Conservation (phyloP, 2,797 vertebrate genomes). For the Lagocephalus sceleratus region DNA sequence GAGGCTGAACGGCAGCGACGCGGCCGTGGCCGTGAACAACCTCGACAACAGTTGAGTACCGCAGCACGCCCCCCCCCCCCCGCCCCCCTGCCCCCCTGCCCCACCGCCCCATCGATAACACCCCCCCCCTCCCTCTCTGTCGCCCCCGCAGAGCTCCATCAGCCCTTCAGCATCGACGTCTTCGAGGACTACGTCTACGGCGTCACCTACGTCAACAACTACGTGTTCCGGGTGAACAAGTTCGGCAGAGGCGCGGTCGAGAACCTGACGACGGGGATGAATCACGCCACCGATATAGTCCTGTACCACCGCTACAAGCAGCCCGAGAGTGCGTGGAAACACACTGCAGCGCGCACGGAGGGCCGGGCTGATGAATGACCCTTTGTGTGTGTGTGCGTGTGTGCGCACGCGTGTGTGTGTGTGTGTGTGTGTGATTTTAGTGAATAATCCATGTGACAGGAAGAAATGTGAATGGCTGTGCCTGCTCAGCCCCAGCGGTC, state of each 20-base stretch:
- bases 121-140: too few relatives aligned
- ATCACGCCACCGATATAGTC: slow-evolving; percentile 90
- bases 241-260: slow-evolving; percentile 85
- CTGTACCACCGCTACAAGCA: slow-evolving; percentile 93
- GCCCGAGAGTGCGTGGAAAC: slow-evolving; percentile 81
- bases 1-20: slow-evolving; percentile 88
- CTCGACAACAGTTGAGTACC: slow-evolving; percentile 85
- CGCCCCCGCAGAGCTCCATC: slow-evolving; percentile 79
- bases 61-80: not conserved
- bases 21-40: slow-evolving; percentile 84
- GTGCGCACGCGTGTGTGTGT: too few relatives aligned
- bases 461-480: slow-evolving; percentile 98
- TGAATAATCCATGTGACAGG: slow-evolving; percentile 92
- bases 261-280: slow-evolving; percentile 89
- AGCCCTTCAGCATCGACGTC: slow-evolving; percentile 94
- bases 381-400: slow-evolving; percentile 5
- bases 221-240: slow-evolving; percentile 94
- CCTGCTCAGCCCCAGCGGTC: slow-evolving; percentile 91
- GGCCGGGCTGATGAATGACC: not conserved
- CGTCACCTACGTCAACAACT: slow-evolving; percentile 92
- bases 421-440: slow-evolving; percentile 60
- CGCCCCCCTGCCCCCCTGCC: too few relatives aligned
- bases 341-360: not conserved
- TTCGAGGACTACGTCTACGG: slow-evolving; percentile 97
- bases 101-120: too few relatives aligned